Percentiles rank a stretch among this genome's conserved stretches.
Evolutionary conservation across 2,888 invertebrate species (phyloP).

Genomic region (Lasioglossum oenotherae): DNA sequence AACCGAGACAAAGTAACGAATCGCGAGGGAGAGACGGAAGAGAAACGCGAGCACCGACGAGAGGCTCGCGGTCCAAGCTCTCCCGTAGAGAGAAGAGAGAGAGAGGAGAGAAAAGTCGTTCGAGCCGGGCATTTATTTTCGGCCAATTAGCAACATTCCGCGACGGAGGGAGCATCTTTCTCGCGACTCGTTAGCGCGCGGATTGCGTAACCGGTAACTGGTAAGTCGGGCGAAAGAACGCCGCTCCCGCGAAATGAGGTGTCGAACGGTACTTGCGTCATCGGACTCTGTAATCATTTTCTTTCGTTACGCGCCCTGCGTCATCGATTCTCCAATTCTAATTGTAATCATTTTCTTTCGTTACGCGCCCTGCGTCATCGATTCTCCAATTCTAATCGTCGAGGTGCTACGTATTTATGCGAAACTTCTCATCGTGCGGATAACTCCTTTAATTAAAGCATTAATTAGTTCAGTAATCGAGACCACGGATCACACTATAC

Average conservation of each 20-base stretch:
- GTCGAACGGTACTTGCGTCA: slow-evolving; percentile 10
- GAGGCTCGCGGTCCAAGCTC: background rate
- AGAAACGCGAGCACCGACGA: background rate
- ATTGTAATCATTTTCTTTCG: too few relatives aligned
- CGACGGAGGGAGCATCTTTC: slow-evolving; percentile 76
- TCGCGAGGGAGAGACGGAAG: background rate
- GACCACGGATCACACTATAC: too few relatives aligned
- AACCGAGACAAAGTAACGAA: background rate
- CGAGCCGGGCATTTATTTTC: slow-evolving; percentile 79
- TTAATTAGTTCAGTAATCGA: too few relatives aligned
- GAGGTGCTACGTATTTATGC: too few relatives aligned
- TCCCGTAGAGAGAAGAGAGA: slow-evolving; percentile 12
- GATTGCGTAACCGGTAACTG: slow-evolving; percentile 79
- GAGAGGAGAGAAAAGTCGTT: slow-evolving; percentile 35
- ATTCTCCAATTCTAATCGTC: too few relatives aligned
- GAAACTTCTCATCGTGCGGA: too few relatives aligned
- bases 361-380: too few relatives aligned
- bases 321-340: too few relatives aligned
- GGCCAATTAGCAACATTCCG: slow-evolving; percentile 81
- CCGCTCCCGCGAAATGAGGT: background rate
- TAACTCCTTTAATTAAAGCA: too few relatives aligned
- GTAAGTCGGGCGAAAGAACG: slow-evolving; percentile 60
- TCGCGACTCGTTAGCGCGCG: slow-evolving; percentile 62
- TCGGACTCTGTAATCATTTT: too few relatives aligned
- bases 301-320: too few relatives aligned